Evolutionary conservation across 2,797 vertebrate genomes (phyloP).

Genomic region (Pseudochirops corinnae): DNA sequence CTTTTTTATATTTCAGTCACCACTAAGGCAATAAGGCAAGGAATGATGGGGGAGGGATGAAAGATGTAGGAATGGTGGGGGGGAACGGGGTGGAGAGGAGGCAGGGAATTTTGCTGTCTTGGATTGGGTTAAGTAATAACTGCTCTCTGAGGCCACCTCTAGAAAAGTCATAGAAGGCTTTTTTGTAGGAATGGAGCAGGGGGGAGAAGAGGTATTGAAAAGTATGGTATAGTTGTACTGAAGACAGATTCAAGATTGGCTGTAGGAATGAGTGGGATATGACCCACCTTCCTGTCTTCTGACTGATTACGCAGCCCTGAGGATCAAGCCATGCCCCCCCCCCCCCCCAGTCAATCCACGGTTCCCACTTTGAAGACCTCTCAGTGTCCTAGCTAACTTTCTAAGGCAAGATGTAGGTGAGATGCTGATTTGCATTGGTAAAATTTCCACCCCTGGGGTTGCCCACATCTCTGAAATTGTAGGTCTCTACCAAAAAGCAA

Average conservation of each 20-base stretch:
- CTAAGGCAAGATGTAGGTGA: not conserved
- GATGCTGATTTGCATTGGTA: not conserved
- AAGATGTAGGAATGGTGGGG: not conserved
- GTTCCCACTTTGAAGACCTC: not conserved
- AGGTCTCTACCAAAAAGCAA: not conserved
- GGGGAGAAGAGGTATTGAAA: no score
- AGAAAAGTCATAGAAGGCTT: not conserved
- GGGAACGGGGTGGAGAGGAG: no score
- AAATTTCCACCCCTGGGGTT: not conserved
- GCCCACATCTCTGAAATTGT: not conserved
- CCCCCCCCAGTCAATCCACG: not conserved
- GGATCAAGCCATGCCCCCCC: no score
- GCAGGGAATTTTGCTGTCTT: no score
- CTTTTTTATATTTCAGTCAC: no score
- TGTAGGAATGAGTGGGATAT: not conserved
- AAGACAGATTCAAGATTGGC: not conserved
- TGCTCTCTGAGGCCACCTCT: no score
- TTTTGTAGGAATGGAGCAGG: not conserved
- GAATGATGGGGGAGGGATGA: not conserved
- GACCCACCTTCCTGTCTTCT: not conserved
- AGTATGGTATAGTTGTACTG: not conserved
- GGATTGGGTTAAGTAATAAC: no score
- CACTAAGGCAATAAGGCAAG: not conserved
- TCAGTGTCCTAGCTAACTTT: not conserved
- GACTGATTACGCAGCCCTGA: not conserved